Evolutionary conservation across 1,140 invertebrate species (phyloP), one percentile per base, ranked within the genome.

Genomic region (Drosophila fuyamai): DNA sequence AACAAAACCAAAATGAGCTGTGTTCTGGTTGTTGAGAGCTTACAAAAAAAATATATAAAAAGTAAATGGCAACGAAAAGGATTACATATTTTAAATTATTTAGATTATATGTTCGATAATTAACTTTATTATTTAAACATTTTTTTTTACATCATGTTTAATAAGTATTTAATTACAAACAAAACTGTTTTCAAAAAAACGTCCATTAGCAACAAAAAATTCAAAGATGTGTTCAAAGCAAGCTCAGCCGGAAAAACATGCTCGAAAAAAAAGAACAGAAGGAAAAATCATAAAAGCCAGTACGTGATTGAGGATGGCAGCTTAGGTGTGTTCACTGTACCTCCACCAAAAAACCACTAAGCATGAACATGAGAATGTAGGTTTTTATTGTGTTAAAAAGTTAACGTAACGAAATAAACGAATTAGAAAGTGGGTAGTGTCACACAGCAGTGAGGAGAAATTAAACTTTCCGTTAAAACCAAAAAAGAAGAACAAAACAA

Each of bases 191-290:
- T 23, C 23, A 23, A 23, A 23, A 23, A 23, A 23, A 76, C 32
- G 61, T 70, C 16, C 32, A 60, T 70, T 58, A 43, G 60, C 57
- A 85, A 83, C 70, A 53, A 76, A 78, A 83, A 79, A 56, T 58
- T 44, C 47, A 56, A 71, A 57, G 40, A 27, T 66, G 40, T 53
- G 53, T 51, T 44, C 27, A 44, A 68, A 67, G 51, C 72, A 81
- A 81, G 63, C 78, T 76, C 67, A 74, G 66, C 79, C 58, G 40
- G 58, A 53, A 83, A 80, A 89, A 86, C 84, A 89, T 86, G 83
- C 83, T 86, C 83, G 5, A 29, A 74, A 66, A 73, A 47, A 40
- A 58, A 47, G 38, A 48, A 48, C 7, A n/a, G 7, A 41, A 32
- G 46, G 32, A 57, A 51, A 41, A 57, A 50, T 47, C 38, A 62